Evolutionary conservation across 2,888 invertebrate genomes (phyloP).

Genomic region (Noctua janthina): DNA sequence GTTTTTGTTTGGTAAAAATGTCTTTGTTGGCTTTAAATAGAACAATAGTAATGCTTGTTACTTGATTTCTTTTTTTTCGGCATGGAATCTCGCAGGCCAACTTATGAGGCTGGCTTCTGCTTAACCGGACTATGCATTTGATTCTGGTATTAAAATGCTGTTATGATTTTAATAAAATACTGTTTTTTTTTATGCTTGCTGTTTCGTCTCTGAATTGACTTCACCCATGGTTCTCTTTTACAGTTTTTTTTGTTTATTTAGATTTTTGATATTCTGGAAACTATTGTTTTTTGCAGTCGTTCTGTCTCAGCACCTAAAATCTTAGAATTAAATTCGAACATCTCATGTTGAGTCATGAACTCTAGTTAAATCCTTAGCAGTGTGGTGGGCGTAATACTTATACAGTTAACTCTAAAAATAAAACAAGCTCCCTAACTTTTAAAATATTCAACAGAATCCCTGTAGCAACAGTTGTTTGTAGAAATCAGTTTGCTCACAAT

Average conservation of each 20-base stretch:
- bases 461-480: conserved; percentile 64
- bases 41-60: not conserved
- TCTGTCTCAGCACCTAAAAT: not conserved
- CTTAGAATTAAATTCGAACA: not conserved
- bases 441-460: conserved; percentile 63
- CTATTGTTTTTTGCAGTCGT: not conserved
- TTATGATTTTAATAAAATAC: too few species aligned
- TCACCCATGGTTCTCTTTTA: not conserved
- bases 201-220: not conserved
- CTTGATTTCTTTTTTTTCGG: too few species aligned
- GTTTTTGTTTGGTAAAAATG: conserved; percentile 23
- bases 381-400: conserved; percentile 48
- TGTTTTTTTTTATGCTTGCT: too few species aligned
- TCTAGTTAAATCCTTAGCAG: conserved; percentile 22
- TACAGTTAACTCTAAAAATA: conserved; percentile 65
- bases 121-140: too few species aligned
- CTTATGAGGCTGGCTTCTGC: too few species aligned
- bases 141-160: too few species aligned
- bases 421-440: conserved; percentile 49
- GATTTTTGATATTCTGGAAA: too few species aligned
- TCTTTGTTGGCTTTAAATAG: conserved; percentile 26
- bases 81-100: too few species aligned
- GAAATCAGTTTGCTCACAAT: conserved; percentile 63
- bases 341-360: not conserved
- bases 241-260: not conserved